Percentiles rank a stretch among this genome's conserved stretches.
phyloP scores from a whole-genome alignment of 2,797 vertebrate species.

The Anabacerthia variegaticeps region DNA sequence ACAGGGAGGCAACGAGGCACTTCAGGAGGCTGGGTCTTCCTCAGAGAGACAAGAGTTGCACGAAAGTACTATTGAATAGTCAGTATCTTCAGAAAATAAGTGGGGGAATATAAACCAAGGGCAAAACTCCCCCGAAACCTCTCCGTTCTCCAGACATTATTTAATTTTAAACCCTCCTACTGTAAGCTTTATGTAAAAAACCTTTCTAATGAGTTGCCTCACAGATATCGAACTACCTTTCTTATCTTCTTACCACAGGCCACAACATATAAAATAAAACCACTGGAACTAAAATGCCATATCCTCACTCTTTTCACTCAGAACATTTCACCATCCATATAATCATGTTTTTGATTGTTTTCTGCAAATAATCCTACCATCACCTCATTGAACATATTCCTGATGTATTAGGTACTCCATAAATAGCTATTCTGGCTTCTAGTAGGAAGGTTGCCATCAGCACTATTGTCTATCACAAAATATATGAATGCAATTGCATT shows the following conservation, averaged over 20 bases:
- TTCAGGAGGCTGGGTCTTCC: background rate
- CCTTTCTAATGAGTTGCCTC: slow-evolving; percentile 3
- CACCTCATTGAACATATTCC: slow-evolving; percentile 60
- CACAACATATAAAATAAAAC: slow-evolving; percentile 55
- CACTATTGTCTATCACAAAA: slow-evolving; percentile 25
- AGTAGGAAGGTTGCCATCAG: slow-evolving; percentile 29
- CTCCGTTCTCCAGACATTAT: background rate
- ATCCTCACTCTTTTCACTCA: slow-evolving; percentile 60
- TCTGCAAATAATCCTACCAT: slow-evolving; percentile 69
- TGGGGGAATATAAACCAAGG: background rate
- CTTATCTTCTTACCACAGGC: slow-evolving; percentile 67
- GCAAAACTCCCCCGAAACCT: background rate
- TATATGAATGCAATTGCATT: slow-evolving; percentile 22
- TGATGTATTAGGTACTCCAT: slow-evolving; percentile 64
- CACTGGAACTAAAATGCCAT: slow-evolving; percentile 39
- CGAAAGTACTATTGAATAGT: background rate
- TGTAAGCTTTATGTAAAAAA: background rate
- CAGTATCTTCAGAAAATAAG: background rate
- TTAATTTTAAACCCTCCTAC: background rate
- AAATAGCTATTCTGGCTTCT: slow-evolving; percentile 63
- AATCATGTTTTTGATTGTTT: slow-evolving; percentile 67
- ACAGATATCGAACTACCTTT: slow-evolving; percentile 26
- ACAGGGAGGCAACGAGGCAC: background rate
- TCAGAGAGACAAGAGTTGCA: background rate
- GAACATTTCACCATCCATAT: slow-evolving; percentile 49